Evolutionary conservation across 2,888 invertebrate genomes (phyloP), one percentile per base, ranked within the genome.

Genomic region (Tipula helvola): DNA sequence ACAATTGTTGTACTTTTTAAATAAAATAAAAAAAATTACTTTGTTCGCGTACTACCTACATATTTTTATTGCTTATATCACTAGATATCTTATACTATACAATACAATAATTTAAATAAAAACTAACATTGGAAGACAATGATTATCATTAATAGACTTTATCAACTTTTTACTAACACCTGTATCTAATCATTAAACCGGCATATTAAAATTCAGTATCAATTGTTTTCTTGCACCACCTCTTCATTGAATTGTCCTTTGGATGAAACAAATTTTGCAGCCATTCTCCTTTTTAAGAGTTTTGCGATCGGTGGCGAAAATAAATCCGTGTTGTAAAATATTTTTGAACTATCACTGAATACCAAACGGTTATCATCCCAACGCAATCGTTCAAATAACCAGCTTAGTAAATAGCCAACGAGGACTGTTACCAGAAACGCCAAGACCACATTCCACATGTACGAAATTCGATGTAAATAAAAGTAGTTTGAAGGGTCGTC

Each of bases 391-490:
- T 89, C 90, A 84, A 90, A 90, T 4, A 93, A 87, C 86, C 91
- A 89, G 88, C 94, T 94, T 1, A 91, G 89, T 1, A 93, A 3
- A 87, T 92, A 92, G 44, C 95, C 95, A 28, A 93, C 89, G 5
- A 93, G 83, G 41, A 94, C 88, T 0, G 94, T 92, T 2, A 92
- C 88, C 0, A 92, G 10, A 83, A 93, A 90, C 36, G 94, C 94
- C 18, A 94, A 88, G 0, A 93, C 91, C 0, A 95, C 94, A 87
- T 95, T 95, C 94, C 95, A 96, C 92, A 95, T 92, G 89, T 96
- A 96, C 0, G 96, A 96, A 36, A 96, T 91, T 88, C 94, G 93
- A 89, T 95, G 95, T n/a, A 95, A 90, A 92, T 94, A 95, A 89
- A 95, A 94, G 89, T 93, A 94, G 3, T 57, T 39, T 12, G 57